Percentiles rank a stretch among this genome's conserved stretches.
Conservation (phyloP, 2,797 vertebrate genomes). For the Sebastes matsubarae region DNA sequence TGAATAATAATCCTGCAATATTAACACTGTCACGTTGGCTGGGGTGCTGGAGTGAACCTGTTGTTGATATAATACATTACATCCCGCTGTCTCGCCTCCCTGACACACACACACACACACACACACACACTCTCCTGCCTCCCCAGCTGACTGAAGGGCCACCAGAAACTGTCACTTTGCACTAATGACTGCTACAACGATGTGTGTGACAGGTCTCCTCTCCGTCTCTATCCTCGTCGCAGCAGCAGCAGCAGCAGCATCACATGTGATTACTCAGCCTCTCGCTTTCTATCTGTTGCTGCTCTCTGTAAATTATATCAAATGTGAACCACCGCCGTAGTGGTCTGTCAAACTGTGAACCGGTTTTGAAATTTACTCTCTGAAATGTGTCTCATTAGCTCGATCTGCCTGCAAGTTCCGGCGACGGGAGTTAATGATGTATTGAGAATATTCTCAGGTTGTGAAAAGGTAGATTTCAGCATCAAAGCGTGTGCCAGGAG, state of each 20-base stretch:
- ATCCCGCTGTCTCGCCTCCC: slow-evolving; percentile 58
- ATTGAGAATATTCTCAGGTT: slow-evolving; percentile 59
- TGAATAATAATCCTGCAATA: slow-evolving; percentile 77
- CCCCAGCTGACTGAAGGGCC: slow-evolving; percentile 56
- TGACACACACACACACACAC: slow-evolving; percentile 48
- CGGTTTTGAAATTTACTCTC: slow-evolving; percentile 47
- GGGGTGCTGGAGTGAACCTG: slow-evolving; percentile 68
- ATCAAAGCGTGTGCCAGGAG: slow-evolving; percentile 66
- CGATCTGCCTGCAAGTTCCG: slow-evolving; percentile 50
- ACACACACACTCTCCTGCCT: slow-evolving; percentile 29
- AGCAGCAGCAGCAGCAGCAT: slow-evolving; percentile 37
- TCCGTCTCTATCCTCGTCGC: slow-evolving; percentile 49
- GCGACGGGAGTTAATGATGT: slow-evolving; percentile 68
- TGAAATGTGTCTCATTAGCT: slow-evolving; percentile 73
- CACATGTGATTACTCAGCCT: slow-evolving; percentile 51
- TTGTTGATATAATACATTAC: slow-evolving; percentile 75
- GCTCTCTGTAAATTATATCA: slow-evolving; percentile 72
- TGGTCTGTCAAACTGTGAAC: slow-evolving; percentile 66
- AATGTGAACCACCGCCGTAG: slow-evolving; percentile 43
- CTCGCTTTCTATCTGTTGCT: slow-evolving; percentile 53
- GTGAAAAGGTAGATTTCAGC: slow-evolving; percentile 59
- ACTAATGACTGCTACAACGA: slow-evolving; percentile 72
- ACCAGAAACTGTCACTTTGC: slow-evolving; percentile 75
- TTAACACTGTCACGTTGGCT: slow-evolving; percentile 70
- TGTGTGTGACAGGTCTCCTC: slow-evolving; percentile 74